These are phyloP conservation scores for Gambusia holbrooki DNA, from an alignment of 2,113 vertebrate genomes.

Conservation along the genomic window DNA sequence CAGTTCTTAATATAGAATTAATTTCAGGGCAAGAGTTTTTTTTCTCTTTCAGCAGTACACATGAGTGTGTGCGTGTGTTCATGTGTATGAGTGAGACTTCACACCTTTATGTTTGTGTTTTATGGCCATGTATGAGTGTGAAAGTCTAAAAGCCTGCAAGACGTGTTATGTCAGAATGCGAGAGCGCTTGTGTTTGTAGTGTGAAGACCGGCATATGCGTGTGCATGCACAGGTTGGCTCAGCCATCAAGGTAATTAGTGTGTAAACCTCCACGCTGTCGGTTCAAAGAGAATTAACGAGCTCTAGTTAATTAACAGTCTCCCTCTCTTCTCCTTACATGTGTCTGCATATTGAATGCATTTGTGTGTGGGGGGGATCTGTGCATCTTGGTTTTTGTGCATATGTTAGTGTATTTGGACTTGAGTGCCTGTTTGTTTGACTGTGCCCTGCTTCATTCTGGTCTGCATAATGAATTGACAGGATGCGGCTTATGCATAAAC, in stretches of 20 bases:
- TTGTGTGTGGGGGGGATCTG: conserved; percentile 29
- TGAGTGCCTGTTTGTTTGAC: conserved; percentile 45
- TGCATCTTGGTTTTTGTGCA: conserved; percentile 23
- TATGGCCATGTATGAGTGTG: conserved; percentile 33
- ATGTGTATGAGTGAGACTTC: conserved; percentile 51
- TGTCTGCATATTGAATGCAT: conserved; percentile 74
- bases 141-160: conserved; percentile 54
- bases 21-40: conserved; percentile 42
- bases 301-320: conserved; percentile 79
- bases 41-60: neutral
- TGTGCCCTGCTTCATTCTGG: conserved; percentile 35
- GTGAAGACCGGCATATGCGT: conserved; percentile 34
- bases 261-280: conserved; percentile 75
- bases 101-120: conserved; percentile 62
- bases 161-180: conserved; percentile 61
- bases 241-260: conserved; percentile 79
- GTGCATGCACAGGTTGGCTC: conserved; percentile 64
- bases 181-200: conserved; percentile 37
- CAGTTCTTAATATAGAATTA: conserved; percentile 58
- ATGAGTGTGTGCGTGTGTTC: conserved; percentile 7
- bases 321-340: conserved; percentile 73
- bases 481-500: conserved; percentile 65
- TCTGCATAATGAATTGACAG: conserved; percentile 66
- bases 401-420: conserved; percentile 39
- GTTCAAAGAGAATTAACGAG: conserved; percentile 81